Evolutionary conservation across 2,888 invertebrate genomes (phyloP).

Genomic region (Platycnemis pennipes): DNA sequence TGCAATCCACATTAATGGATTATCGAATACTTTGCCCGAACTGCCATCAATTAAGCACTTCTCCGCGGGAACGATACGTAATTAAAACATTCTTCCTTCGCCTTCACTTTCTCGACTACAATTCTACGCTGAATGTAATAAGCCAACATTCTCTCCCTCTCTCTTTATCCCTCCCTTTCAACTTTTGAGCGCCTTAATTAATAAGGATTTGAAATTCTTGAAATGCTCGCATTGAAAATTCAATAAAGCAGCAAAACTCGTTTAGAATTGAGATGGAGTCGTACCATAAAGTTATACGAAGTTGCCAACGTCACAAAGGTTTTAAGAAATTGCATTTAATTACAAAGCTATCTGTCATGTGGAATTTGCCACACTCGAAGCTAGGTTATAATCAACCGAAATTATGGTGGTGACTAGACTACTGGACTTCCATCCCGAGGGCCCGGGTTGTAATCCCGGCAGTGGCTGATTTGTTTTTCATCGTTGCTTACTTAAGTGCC

Average conservation of each 20-base stretch:
- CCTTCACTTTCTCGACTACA: neutral
- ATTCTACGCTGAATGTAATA: neutral
- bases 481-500: no score
- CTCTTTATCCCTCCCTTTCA: no score
- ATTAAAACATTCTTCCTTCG: constrained; percentile 20
- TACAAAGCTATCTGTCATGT: neutral
- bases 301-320: neutral
- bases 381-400: no score
- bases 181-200: constrained; percentile 14
- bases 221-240: constrained; percentile 14
- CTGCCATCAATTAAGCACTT: neutral
- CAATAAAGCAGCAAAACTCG: constrained; percentile 4
- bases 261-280: constrained; percentile 26
- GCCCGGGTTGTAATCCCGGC: no score
- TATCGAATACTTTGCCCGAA: constrained; percentile 32
- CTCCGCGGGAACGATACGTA: neutral
- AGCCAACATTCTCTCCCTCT: neutral
- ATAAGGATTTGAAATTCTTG: neutral
- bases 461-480: no score
- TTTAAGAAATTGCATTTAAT: constrained; percentile 13
- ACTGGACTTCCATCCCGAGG: no score
- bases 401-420: no score
- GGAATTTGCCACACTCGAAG: neutral
- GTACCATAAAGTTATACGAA: neutral
- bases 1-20: constrained; percentile 31